phyloP scores from a whole-genome alignment of 1,140 invertebrate species.

The Philaenus spumarius region DNA sequence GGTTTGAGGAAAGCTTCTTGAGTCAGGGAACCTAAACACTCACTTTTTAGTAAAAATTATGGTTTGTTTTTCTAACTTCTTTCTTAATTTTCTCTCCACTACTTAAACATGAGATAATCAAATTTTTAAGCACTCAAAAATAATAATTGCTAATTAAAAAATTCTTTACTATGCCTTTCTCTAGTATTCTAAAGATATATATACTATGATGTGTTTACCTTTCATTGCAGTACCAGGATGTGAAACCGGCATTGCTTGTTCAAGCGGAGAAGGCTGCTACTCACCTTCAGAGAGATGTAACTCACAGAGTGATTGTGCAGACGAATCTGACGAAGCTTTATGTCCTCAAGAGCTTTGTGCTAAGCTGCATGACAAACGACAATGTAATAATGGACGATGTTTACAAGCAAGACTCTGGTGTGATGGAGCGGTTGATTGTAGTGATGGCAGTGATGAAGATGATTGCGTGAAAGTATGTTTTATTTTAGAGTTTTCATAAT shows the following conservation, averaged over 20 bases:
- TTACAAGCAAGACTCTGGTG: constrained; percentile 44
- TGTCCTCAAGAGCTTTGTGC: constrained; percentile 16
- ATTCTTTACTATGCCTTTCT: background rate
- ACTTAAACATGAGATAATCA: no score
- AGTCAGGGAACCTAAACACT: no score
- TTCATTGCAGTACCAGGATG: constrained; percentile 15
- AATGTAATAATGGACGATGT: constrained; percentile 47
- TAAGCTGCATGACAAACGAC: constrained; percentile 21
- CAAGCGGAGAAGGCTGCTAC: constrained; percentile 23
- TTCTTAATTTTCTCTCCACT: no score
- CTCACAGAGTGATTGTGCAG: constrained; percentile 14
- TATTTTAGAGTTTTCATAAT: no score
- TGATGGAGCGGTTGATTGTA: constrained; percentile 48
- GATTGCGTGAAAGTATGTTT: constrained; percentile 35
- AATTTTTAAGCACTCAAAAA: no score
- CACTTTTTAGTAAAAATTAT: no score
- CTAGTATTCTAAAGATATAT: no score
- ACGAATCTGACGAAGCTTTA: constrained; percentile 22
- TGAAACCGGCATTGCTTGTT: constrained; percentile 16
- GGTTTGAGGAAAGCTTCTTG: no score
- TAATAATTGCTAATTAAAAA: no score
- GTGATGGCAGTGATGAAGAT: constrained; percentile 46
- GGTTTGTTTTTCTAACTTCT: background rate
- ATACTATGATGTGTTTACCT: no score
- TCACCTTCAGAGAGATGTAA: constrained; percentile 16